Conservation (phyloP, 2,888 invertebrate genomes). For the Creontiades dilutus region DNA sequence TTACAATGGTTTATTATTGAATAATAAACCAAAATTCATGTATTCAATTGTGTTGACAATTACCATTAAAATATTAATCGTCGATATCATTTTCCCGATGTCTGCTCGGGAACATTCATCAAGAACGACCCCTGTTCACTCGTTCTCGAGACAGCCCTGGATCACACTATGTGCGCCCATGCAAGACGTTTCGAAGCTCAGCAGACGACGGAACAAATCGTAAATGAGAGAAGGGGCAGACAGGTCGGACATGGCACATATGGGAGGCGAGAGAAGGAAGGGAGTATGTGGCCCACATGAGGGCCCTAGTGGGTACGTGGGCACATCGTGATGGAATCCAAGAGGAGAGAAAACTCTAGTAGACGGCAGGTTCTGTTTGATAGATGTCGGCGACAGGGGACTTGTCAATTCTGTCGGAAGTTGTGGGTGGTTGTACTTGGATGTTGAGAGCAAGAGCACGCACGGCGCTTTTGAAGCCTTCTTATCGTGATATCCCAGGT, state of each 20-base stretch:
- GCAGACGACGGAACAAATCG: conserved; percentile 36
- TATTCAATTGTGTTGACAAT: too few species aligned
- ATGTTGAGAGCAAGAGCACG: conserved; percentile 21
- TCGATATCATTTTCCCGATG: too few species aligned
- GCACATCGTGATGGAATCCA: conserved; percentile 30
- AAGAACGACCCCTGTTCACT: background rate
- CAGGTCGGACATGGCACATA: conserved; percentile 25
- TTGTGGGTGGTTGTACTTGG: conserved; percentile 18
- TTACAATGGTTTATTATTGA: too few species aligned
- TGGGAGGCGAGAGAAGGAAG: conserved; percentile 15
- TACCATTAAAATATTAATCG: too few species aligned
- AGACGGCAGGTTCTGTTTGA: background rate
- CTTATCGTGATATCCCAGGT: background rate
- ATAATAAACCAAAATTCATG: too few species aligned
- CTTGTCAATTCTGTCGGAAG: conserved; percentile 42
- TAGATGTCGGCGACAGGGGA: conserved; percentile 22
- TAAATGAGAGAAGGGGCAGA: conserved; percentile 22
- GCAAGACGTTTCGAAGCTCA: conserved; percentile 4
- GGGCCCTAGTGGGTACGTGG: background rate
- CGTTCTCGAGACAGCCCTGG: background rate
- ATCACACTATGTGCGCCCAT: background rate
- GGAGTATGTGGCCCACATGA: background rate
- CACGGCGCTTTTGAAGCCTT: conserved; percentile 1
- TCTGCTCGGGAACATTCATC: too few species aligned
- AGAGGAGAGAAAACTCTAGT: background rate